Evolutionary conservation across 2,797 vertebrate genomes (phyloP).

Genomic region (Karalla daura): DNA sequence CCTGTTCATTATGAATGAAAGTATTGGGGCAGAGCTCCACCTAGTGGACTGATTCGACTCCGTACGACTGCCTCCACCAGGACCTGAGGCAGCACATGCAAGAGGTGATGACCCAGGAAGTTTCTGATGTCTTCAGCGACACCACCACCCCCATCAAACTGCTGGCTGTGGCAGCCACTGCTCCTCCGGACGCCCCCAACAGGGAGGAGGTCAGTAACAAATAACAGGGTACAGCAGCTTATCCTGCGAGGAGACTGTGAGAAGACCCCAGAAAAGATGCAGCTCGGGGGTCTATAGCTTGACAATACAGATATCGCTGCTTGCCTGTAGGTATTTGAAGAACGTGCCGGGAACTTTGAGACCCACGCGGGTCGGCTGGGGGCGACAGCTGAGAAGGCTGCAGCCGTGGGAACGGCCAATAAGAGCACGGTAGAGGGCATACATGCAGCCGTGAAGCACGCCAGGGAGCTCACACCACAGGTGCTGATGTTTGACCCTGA

Average conservation of each 20-base stretch:
- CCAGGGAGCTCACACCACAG: slow-evolving; percentile 97
- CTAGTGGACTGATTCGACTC: slow-evolving; percentile 54
- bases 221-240: not conserved
- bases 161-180: slow-evolving; percentile 95
- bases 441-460: slow-evolving; percentile 94
- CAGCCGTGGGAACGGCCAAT: slow-evolving; percentile 97
- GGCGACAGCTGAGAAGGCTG: slow-evolving; percentile 96
- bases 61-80: slow-evolving; percentile 78
- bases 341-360: slow-evolving; percentile 96
- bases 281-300: not conserved
- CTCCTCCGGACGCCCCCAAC: slow-evolving; percentile 92
- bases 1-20: not conserved
- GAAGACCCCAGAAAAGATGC: not conserved
- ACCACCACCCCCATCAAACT: slow-evolving; percentile 98
- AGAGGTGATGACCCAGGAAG: slow-evolving; percentile 98
- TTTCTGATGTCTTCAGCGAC: slow-evolving; percentile 97
- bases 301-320: not conserved
- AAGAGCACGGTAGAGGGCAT: slow-evolving; percentile 96
- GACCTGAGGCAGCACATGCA: slow-evolving; percentile 97
- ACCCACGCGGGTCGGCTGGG: slow-evolving; percentile 92
- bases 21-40: slow-evolving; percentile 58
- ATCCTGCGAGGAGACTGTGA: not conserved
- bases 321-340: slow-evolving; percentile 91
- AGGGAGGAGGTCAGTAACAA: slow-evolving; percentile 89
- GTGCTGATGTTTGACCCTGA: slow-evolving; percentile 68